Base-by-base conservation (phyloP, 2,888 invertebrate species). In the Coelogynopora nodosa region DNA sequence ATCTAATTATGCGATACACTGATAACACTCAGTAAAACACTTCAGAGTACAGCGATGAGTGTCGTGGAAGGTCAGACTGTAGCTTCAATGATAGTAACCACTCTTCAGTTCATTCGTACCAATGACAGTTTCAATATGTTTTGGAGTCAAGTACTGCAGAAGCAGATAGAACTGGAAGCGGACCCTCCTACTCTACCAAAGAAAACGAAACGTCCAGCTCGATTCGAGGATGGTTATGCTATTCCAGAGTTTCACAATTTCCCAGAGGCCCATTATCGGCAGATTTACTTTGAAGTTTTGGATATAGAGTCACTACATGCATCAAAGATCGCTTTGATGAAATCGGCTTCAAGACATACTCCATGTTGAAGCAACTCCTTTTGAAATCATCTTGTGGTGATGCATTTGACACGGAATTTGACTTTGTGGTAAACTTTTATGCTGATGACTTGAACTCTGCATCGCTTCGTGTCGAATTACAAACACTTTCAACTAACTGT, bases 351-450 rank as follows among this genome's bases (percentile, higher is more conserved):
- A 82, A 30, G 30, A 27, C 83, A 82, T 82, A 82, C 31, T 30
- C 27, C 18, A 82, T 30, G 31, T 31, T 82, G 26, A 29, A 82
- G 83, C 31, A 30, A 29, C 83, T 82, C 27, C 31, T 82, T 30
- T 31, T 82, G n/a, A 82, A 82, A 82, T 27, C 83, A 74, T 74
- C 74, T 74, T 74, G 74, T 74, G 74, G 74, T 74, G 74, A 74
- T 74, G 74, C 27, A 74, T 74, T 74, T 74, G 74, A 74, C 74
- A 74, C 23, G 74, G 74, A 74, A 74, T 74, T 74, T 74, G 74
- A 74, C 74, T 74, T 74, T 74, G 74, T 74, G 74, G 74, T 74
- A 74, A 74, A 74, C 74, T 74, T 13, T 74, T 74, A 74, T 74
- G 74, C 74, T 74, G 74, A 74, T 74, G 74, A 74, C 74, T 74